Evolutionary conservation across 2,888 invertebrate genomes (phyloP).

Genomic region (Serripes groenlandicus): DNA sequence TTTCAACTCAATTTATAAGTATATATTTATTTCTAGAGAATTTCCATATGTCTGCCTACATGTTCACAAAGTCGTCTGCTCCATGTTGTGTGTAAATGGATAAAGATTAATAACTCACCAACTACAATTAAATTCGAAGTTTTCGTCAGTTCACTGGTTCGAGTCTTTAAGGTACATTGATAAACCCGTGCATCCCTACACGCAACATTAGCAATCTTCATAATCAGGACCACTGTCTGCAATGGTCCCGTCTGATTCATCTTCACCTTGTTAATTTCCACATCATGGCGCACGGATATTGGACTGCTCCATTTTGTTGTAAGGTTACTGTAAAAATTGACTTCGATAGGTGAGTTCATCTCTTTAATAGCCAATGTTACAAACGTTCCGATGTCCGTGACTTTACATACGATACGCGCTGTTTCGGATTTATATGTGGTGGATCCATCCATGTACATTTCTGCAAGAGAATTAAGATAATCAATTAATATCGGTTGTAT

Average conservation of each 20-base stretch:
- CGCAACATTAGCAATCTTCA: slow-evolving; percentile 47
- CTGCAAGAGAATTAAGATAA: neutral
- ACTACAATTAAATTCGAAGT: slow-evolving; percentile 40
- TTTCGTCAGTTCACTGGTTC: neutral
- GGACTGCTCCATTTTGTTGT: slow-evolving; percentile 14
- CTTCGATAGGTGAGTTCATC: slow-evolving; percentile 6
- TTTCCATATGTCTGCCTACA: too few relatives aligned
- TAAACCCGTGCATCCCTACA: slow-evolving; percentile 51
- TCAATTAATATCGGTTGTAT: neutral
- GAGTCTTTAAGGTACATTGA: slow-evolving; percentile 36
- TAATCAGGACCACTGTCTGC: slow-evolving; percentile 43
- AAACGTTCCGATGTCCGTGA: neutral
- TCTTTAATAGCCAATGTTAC: neutral
- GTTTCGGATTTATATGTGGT: slow-evolving; percentile 13
- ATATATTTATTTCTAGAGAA: too few relatives aligned
- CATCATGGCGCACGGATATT: slow-evolving; percentile 41
- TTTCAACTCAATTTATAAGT: too few relatives aligned
- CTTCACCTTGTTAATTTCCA: too few relatives aligned
- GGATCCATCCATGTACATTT: neutral
- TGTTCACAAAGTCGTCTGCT: too few relatives aligned
- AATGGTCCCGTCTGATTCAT: slow-evolving; percentile 21
- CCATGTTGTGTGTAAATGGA: too few relatives aligned
- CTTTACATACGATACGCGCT: neutral
- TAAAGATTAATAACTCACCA: slow-evolving; percentile 32
- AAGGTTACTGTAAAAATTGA: slow-evolving; percentile 46